Percentiles rank a stretch among this genome's conserved stretches.
phyloP scores from a whole-genome alignment of 2,888 invertebrate species.

The Drosophila suboccidentalis region DNA sequence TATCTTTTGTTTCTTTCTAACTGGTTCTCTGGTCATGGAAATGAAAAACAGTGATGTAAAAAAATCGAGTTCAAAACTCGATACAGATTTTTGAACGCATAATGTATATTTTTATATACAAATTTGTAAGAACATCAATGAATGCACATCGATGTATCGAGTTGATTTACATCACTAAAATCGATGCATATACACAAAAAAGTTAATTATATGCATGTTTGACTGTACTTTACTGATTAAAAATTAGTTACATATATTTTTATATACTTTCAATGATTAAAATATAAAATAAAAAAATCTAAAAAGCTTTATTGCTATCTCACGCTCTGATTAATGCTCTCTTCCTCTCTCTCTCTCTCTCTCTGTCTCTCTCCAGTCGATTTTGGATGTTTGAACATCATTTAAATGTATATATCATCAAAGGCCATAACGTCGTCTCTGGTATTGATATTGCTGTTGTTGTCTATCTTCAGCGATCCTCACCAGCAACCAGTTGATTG shows the following conservation, averaged over 20 bases:
- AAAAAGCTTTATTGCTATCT: constrained; percentile 18
- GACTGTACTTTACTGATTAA: constrained; percentile 2
- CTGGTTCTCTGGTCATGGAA: neutral
- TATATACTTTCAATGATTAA: neutral
- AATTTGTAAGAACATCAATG: too few relatives aligned
- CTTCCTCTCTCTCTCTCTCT: constrained; percentile 11
- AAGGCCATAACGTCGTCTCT: constrained; percentile 8
- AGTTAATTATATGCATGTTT: neutral
- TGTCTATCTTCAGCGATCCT: constrained; percentile 37
- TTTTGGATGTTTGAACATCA: neutral
- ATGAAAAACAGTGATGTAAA: neutral
- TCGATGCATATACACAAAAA: neutral
- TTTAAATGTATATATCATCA: neutral
- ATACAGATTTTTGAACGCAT: too few relatives aligned
- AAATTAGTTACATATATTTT: neutral
- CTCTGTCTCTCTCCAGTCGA: constrained; percentile 2
- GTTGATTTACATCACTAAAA: too few relatives aligned
- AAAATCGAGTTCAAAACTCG: too few relatives aligned
- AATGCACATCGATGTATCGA: too few relatives aligned
- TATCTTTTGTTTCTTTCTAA: neutral
- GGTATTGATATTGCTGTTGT: neutral
- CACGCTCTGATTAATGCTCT: neutral
- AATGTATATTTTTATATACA: too few relatives aligned
- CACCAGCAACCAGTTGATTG: constrained; percentile 21
- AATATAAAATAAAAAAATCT: constrained; percentile 2